Percentiles rank a stretch among this genome's conserved stretches.
These are phyloP conservation scores for Athalia cordata DNA, from an alignment of 2,888 invertebrate species.

Conservation along the genomic window DNA sequence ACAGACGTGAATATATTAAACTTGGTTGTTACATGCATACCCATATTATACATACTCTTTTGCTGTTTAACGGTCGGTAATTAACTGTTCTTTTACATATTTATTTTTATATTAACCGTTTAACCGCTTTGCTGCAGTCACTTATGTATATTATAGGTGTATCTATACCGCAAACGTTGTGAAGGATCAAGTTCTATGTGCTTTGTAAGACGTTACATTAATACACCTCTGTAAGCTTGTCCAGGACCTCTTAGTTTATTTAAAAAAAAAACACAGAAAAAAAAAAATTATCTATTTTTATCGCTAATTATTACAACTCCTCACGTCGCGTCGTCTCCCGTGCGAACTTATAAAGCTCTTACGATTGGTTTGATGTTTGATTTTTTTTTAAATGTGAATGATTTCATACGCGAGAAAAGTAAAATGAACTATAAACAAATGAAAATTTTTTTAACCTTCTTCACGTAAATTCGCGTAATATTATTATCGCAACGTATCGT, in stretches of 20 bases:
- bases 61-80: conserved; percentile 39
- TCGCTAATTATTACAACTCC: background rate
- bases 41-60: background rate
- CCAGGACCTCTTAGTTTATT: background rate
- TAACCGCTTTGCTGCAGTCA: conserved; percentile 13
- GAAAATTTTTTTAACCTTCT: no score
- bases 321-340: background rate
- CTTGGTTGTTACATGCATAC: background rate
- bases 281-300: background rate
- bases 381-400: no score
- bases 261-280: no score
- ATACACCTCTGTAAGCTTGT: background rate
- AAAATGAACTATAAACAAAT: no score
- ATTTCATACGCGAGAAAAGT: no score
- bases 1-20: no score
- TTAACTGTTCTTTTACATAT: conserved; percentile 11
- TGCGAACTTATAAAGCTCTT: no score
- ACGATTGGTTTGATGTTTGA: background rate
- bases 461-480: no score
- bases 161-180: background rate
- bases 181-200: background rate
- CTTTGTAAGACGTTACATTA: background rate
- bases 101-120: conserved; percentile 34
- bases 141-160: background rate
- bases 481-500: no score